Percentiles rank a stretch among this genome's conserved stretches.
phyloP scores from a whole-genome alignment of 1,140 invertebrate species.

The Macrotrachela quadricornifera region DNA sequence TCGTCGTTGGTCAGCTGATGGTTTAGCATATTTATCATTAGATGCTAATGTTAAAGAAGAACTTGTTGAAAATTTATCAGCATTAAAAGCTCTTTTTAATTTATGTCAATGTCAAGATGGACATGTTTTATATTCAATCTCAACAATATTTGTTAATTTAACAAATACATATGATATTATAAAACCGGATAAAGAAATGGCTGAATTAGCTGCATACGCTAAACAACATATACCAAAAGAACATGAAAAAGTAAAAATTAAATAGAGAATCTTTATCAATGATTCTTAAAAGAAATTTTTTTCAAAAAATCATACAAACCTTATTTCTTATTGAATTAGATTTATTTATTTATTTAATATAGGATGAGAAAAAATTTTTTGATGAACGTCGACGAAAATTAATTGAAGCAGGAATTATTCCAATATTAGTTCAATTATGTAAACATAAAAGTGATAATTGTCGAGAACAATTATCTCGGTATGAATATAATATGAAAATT shows the following conservation, averaged over 20 bases:
- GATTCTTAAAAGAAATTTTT: too few species aligned
- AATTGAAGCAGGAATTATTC: too few species aligned
- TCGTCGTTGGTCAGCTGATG: constrained; percentile 85
- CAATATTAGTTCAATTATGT: too few species aligned
- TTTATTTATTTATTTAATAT: too few species aligned
- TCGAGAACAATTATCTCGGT: too few species aligned
- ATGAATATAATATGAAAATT: too few species aligned
- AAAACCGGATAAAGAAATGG: constrained; percentile 82
- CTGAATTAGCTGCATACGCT: constrained; percentile 91
- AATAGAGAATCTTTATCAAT: too few species aligned
- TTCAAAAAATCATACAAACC: too few species aligned
- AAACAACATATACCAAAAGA: constrained; percentile 97
- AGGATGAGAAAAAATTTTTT: too few species aligned
- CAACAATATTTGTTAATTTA: constrained; percentile 70
- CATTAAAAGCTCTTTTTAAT: constrained; percentile 64
- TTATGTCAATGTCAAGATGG: constrained; percentile 38
- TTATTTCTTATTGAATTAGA: too few species aligned
- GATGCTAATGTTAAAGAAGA: constrained; percentile 97
- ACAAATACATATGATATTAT: constrained; percentile 96
- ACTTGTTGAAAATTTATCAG: constrained; percentile 58
- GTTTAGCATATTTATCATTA: constrained; percentile 79
- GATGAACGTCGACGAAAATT: too few species aligned
- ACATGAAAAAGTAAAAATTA: constrained; percentile 35
- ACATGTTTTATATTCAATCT: constrained; percentile 3
- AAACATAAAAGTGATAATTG: too few species aligned